A percentile compares a stretch with the other conserved stretches of the same genome.
Evolutionary conservation across 2,888 invertebrate species (phyloP).

Genomic region (Tenodera sinensis): DNA sequence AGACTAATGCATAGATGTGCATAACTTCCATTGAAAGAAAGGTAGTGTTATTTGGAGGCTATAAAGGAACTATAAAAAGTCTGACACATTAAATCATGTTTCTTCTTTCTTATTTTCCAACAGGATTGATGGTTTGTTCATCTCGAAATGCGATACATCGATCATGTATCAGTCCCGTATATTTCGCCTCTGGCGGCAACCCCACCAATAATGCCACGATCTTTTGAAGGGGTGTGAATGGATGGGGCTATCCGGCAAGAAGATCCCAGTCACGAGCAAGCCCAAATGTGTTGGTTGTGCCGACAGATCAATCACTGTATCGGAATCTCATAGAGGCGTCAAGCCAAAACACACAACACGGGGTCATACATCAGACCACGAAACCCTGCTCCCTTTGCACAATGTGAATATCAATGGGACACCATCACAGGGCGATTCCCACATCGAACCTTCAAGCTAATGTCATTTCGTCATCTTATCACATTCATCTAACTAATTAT

Average conservation of each 20-base stretch:
- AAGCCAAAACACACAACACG: conserved; percentile 2
- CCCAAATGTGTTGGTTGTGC: not conserved
- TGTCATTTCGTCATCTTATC: not conserved
- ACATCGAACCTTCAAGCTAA: not conserved
- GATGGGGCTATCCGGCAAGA: not conserved
- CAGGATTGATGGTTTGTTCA: not conserved
- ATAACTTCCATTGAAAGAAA: too few relatives aligned
- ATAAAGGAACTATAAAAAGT: not conserved
- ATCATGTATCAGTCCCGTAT: not conserved
- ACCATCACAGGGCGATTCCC: not conserved
- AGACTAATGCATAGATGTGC: too few relatives aligned
- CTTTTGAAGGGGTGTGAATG: not conserved
- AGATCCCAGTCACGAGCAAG: not conserved
- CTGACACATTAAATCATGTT: not conserved
- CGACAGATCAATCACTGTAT: conserved; percentile 15
- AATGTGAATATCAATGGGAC: not conserved
- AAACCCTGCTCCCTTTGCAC: not conserved
- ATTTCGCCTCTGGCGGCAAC: not conserved
- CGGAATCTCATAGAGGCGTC: not conserved
- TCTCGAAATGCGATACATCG: not conserved
- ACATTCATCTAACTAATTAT: not conserved
- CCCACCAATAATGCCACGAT: not conserved
- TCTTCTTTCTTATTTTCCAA: not conserved
- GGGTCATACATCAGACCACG: not conserved
- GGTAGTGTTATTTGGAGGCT: not conserved